Evolutionary conservation across 2,797 vertebrate species (phyloP).

Genomic region (Huso huso): DNA sequence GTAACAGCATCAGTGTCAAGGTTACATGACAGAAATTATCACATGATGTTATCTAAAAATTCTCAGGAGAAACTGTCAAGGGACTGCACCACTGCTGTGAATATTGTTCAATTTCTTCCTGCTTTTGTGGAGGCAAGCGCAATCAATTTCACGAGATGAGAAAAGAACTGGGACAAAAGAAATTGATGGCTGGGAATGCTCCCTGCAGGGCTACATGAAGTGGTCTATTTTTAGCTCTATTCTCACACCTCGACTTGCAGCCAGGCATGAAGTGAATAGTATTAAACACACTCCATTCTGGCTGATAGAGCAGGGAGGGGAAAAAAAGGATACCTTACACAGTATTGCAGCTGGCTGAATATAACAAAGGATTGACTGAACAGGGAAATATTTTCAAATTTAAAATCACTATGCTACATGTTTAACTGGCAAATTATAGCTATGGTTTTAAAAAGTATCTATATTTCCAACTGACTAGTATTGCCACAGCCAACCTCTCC

Average conservation of each 20-base stretch:
- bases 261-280: slow-evolving; percentile 60
- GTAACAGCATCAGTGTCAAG: slow-evolving; percentile 32
- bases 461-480: too few species aligned
- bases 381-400: background rate
- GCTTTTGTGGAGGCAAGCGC: slow-evolving; percentile 47
- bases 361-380: slow-evolving; percentile 22
- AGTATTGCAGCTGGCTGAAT: slow-evolving; percentile 23
- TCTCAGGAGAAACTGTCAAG: slow-evolving; percentile 27
- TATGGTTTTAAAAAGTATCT: too few species aligned
- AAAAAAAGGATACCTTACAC: background rate
- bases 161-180: slow-evolving; percentile 49
- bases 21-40: slow-evolving; percentile 27
- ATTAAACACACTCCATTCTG: slow-evolving; percentile 44
- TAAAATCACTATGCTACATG: too few species aligned
- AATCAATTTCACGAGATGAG: slow-evolving; percentile 54
- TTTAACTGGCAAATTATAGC: too few species aligned
- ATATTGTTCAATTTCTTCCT: slow-evolving; percentile 49
- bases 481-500: too few species aligned
- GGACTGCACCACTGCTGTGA: slow-evolving; percentile 18
- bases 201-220: slow-evolving; percentile 40
- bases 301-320: slow-evolving; percentile 29
- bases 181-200: slow-evolving; percentile 44
- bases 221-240: slow-evolving; percentile 67
- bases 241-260: slow-evolving; percentile 57
- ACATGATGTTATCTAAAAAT: slow-evolving; percentile 26